Conservation (phyloP, 2,113 vertebrate genomes). For the Tragelaphus buxtoni region DNA sequence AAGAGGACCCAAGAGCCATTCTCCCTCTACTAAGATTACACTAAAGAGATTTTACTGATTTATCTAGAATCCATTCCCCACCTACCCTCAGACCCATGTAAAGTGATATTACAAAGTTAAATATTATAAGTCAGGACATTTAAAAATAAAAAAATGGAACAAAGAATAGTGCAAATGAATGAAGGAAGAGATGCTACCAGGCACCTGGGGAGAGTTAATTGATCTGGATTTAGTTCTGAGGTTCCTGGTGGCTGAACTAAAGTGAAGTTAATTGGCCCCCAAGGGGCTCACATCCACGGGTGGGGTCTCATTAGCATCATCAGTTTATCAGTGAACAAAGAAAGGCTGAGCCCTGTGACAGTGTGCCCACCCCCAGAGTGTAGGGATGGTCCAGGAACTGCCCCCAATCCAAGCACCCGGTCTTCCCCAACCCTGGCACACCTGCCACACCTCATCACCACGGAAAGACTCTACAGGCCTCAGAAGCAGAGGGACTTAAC, state of each 20-base stretch:
- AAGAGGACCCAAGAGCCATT: not conserved
- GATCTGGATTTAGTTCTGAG: slow-evolving; percentile 69
- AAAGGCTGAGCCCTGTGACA: not conserved
- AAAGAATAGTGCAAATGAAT: slow-evolving; percentile 60
- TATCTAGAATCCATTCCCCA: not conserved
- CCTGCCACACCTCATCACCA: not conserved
- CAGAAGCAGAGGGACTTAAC: not conserved
- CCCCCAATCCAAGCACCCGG: not conserved
- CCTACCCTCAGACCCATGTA: slow-evolving; percentile 23
- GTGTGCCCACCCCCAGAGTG: not conserved
- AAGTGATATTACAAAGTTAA: slow-evolving; percentile 61
- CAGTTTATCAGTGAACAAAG: slow-evolving; percentile 12
- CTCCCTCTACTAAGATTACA: not conserved
- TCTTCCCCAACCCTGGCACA: not conserved
- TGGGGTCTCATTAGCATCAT: slow-evolving; percentile 62
- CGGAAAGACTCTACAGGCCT: not conserved
- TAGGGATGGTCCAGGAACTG: not conserved
- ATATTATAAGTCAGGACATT: slow-evolving; percentile 68
- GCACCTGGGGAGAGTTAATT: slow-evolving; percentile 65
- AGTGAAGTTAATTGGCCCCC: slow-evolving; percentile 70
- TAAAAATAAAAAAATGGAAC: slow-evolving; percentile 71
- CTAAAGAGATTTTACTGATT: not conserved
- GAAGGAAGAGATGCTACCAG: slow-evolving; percentile 49
- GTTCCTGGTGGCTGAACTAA: slow-evolving; percentile 59
- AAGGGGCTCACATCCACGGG: slow-evolving; percentile 53